Percentiles rank a stretch among this genome's conserved stretches.
phyloP scores from a whole-genome alignment of 2,113 vertebrate species.

The Saccopteryx leptura region DNA sequence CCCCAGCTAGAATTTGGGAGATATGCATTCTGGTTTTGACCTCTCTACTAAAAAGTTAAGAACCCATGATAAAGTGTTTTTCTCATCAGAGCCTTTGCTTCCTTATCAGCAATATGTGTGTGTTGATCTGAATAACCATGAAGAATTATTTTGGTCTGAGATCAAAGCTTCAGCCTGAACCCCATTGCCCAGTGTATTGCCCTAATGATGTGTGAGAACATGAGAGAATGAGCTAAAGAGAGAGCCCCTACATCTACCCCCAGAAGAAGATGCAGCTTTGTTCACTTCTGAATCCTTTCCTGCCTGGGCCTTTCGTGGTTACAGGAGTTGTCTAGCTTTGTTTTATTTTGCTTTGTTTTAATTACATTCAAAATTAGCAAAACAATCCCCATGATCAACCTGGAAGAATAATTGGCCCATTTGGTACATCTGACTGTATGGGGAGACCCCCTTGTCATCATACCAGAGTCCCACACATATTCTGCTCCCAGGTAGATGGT shows the following conservation, averaged over 20 bases:
- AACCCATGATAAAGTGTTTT: neutral
- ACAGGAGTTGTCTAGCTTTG: slow-evolving; percentile 54
- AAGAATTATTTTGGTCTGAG: neutral
- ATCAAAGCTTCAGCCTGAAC: neutral
- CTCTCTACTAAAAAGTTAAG: neutral
- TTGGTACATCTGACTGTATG: slow-evolving; percentile 78
- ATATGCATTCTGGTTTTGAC: neutral
- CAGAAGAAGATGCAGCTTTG: neutral
- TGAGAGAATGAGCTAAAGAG: neutral
- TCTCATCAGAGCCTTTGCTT: neutral
- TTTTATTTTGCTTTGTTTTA: slow-evolving; percentile 79
- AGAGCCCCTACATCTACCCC: neutral
- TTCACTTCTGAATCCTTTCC: slow-evolving; percentile 47
- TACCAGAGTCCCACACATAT: slow-evolving; percentile 64
- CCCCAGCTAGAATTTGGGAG: neutral
- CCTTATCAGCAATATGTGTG: neutral
- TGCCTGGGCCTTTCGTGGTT: slow-evolving; percentile 23
- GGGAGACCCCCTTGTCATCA: slow-evolving; percentile 77
- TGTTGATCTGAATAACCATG: neutral
- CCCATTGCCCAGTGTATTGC: neutral
- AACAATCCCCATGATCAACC: slow-evolving; percentile 80
- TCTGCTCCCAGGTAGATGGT: slow-evolving; percentile 88
- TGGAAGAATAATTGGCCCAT: slow-evolving; percentile 84
- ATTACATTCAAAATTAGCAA: slow-evolving; percentile 83
- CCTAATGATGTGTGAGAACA: neutral